Conservation (phyloP, 2,113 vertebrate genomes). For the Otis tarda region DNA sequence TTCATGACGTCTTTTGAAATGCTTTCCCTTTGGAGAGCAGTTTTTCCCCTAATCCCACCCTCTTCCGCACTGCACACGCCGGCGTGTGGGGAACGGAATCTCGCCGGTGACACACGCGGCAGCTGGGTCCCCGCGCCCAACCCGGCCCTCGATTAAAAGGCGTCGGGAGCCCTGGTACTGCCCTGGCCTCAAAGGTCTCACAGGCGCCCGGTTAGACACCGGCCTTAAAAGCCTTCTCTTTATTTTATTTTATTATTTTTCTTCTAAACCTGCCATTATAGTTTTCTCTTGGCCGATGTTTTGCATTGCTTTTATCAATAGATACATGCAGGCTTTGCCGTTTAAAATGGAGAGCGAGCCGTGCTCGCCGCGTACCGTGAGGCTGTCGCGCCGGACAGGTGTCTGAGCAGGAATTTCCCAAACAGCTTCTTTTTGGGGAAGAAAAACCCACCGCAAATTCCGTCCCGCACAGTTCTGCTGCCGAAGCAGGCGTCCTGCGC, state of each 20-base stretch:
- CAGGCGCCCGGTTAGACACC: not conserved
- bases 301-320: not conserved
- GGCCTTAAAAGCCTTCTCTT: not conserved
- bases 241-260: not conserved
- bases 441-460: not conserved
- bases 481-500: not conserved
- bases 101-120: not conserved
- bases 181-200: not conserved
- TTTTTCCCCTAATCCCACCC: not conserved
- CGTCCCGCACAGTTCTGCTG: not conserved
- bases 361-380: no score
- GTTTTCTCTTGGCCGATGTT: not conserved
- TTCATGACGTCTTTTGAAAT: constrained; percentile 41
- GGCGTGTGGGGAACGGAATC: not conserved
- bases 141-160: not conserved
- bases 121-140: not conserved
- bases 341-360: not conserved
- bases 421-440: not conserved
- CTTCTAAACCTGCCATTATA: not conserved
- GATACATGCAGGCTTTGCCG: not conserved
- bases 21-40: constrained; percentile 27
- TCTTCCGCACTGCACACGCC: not conserved
- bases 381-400: accelerated
- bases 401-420: not conserved
- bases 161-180: not conserved